phyloP scores from a whole-genome alignment of 2,113 vertebrate species.

The Danio rerio region GRCz12tu NC_133197.1:17891501-17892000 shows the following conservation, averaged over 20 bases:
- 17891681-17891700: conserved; percentile 82
- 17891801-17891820: not conserved
- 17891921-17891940: not conserved
- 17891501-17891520: no score
- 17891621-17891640: no score
- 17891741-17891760: conserved; percentile 81
- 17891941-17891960: no score
- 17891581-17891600: no score
- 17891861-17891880: not conserved
- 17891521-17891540: no score
- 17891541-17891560: no score
- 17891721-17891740: conserved; percentile 93
- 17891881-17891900: not conserved
- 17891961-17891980: not conserved
- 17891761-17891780: no score
- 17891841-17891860: not conserved
- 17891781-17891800: not conserved
- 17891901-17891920: not conserved
- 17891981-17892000: not conserved
- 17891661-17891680: conserved; percentile 47
- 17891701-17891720: conserved; percentile 97
- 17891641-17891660: not conserved
- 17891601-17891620: no score
- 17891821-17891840: not conserved
- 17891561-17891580: no score